Conservation (phyloP, 1,140 invertebrate species). For the Achatina immaculata region DNA sequence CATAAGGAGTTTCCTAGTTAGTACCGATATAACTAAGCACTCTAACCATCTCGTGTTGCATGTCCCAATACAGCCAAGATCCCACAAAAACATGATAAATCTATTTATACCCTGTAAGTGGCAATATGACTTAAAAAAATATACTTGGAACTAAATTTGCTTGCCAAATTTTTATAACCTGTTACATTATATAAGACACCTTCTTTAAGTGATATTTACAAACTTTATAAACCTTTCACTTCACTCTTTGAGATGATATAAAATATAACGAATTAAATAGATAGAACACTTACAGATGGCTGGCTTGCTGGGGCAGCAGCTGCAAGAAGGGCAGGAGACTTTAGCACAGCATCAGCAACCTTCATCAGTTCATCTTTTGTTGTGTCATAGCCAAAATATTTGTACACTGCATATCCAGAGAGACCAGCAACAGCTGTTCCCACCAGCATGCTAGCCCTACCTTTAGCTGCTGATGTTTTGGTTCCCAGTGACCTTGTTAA, state of each 20-base stretch:
- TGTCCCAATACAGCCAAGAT: no score
- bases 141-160: not conserved
- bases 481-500: slow-evolving; percentile 1
- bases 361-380: slow-evolving; percentile 33
- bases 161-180: not conserved
- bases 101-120: no score
- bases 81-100: no score
- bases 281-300: slow-evolving; percentile 50
- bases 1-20: no score
- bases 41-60: no score
- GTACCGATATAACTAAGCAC: no score
- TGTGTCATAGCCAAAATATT: slow-evolving; percentile 16
- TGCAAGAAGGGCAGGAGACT: slow-evolving; percentile 44
- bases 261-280: not conserved
- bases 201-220: not conserved
- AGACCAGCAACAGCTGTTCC: slow-evolving; percentile 44
- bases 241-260: not conserved
- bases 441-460: slow-evolving; percentile 12
- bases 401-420: slow-evolving; percentile 45
- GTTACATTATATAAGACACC: not conserved
- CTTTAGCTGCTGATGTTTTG: not conserved
- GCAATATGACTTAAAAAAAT: no score
- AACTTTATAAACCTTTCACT: no score
- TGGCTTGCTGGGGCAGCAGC: slow-evolving; percentile 49
- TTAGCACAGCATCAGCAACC: slow-evolving; percentile 18